Base-by-base conservation (phyloP, 2,888 invertebrate genomes). In the Fabriciana adippe region DNA sequence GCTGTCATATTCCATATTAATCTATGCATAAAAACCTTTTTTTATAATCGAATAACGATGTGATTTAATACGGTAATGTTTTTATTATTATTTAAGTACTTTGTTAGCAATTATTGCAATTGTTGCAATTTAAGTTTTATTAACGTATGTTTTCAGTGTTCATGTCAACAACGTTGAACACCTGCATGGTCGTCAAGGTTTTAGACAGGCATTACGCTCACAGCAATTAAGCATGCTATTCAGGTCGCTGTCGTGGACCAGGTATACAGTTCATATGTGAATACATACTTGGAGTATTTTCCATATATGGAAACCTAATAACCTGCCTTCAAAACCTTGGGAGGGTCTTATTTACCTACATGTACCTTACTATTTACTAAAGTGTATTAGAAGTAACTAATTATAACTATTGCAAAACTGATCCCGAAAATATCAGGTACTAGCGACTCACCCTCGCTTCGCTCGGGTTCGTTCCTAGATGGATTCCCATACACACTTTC, bases 131-230 rank as follows among this genome's bases (percentile, higher is more conserved):
- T 50, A 14, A 53, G 31, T 41, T 18, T 35, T 21, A 6, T 41
- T 15, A 15, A 53, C 1, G 13, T 15, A 35, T 50, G 35, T 57
- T 35, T 48, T 53, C 60, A 15, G 18, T 8, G n/a, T 16, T 48
- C 41, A 21, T 55, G 61, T 31, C 47, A 57, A 53, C 31, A 62
- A 66, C 47, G 45, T 57, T 57, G 45, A 62, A 62, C 56, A 62
- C 55, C 60, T 66, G 60, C 21, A 53, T 51, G n/a, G 1, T 50
- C 21, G 55, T 66, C 66, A 66, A 66, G 66, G 66, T 61, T 50
- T 55, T 66, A 66, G 60, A 55, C 61, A 66, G 60, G 55, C 35
- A 60, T 26, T 60, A 6, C 59, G 59, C 35, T 66, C 31, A 50
- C 55, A 60, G 59, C 21, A 55, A 55, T 48, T 57, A 65, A 31